Evolutionary conservation across 2,888 invertebrate genomes (phyloP), one percentile per base, ranked within the genome.

Genomic region (Ectemnius cavifrons): DNA sequence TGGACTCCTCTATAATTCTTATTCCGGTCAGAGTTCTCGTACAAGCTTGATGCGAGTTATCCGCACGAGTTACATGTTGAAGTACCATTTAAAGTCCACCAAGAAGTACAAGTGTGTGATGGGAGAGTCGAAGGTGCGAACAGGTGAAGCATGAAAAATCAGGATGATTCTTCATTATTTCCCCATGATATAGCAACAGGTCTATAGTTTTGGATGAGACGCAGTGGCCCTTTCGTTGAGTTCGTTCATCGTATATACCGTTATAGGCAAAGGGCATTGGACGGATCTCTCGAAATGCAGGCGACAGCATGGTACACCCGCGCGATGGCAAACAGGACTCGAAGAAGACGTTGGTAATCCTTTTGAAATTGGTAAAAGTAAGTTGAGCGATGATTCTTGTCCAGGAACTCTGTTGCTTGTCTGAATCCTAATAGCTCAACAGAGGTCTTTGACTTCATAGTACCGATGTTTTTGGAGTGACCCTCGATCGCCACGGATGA

Each of bases 201-300:
- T 14, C 20, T 13, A 8, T n/a, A 20, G 18, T 47, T 65, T 71
- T 72, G 69, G 27, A 52, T 63, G 23, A 59, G 61, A 64, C 27
- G 62, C 23, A 16, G 64, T 62, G 45, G 46, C 73, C 76, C 78
- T 78, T 82, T 71, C 37, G 56, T 28, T 45, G 52, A 23, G 65
- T 61, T 63, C 73, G 63, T 73, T 77, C 59, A 66, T 77, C 59
- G 65, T 52, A 61, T 64, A 72, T 82, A 82, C 84, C 84, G 81
- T 82, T 83, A 79, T 63, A 63, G 69, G 75, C 60, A 80, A 81
- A 84, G 79, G 81, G 78, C 77, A 82, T 77, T 75, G 73, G 75
- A 84, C 79, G 74, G 77, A 76, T 81, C 74, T 2, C 69, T 67
- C 75, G 75, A 83, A 82, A 79, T 67, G 27, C 68, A 70, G 37